A percentile compares a stretch with the other conserved stretches of the same genome.
These are phyloP conservation scores for Syrphus vitripennis DNA, from an alignment of 2,888 invertebrate species.

Conservation along the genomic window DNA sequence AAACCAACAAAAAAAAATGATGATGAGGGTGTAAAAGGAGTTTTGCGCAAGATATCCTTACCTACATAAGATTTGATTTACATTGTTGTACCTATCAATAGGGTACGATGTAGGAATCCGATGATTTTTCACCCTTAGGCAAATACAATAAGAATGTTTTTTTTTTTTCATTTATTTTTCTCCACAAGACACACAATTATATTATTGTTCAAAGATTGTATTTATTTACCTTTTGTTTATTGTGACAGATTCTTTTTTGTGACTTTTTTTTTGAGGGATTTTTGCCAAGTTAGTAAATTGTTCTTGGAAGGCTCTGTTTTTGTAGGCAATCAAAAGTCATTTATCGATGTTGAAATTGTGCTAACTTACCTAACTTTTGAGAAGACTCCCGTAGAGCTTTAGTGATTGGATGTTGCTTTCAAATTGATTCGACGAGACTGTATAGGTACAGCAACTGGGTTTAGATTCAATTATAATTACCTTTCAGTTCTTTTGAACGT, in stretches of 20 bases:
- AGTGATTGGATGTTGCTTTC: neutral
- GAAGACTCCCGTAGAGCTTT: neutral
- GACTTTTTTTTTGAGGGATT: neutral
- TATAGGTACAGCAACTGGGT: neutral
- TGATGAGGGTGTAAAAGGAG: neutral
- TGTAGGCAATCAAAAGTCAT: neutral
- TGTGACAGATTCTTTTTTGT: neutral
- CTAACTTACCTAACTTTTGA: neutral
- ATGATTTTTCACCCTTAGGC: neutral
- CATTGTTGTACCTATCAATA: too few species aligned
- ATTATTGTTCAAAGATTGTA: neutral
- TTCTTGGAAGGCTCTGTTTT: neutral
- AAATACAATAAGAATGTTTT: neutral
- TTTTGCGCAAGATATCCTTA: neutral
- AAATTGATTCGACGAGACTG: neutral
- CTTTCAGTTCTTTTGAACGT: neutral
- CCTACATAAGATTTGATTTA: neutral
- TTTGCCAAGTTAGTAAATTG: neutral
- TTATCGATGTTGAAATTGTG: neutral
- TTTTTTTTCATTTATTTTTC: too few species aligned
- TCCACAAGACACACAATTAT: neutral
- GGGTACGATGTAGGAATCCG: neutral
- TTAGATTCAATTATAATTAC: neutral
- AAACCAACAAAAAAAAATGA: too few species aligned
- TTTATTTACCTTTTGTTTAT: neutral